phyloP scores from a whole-genome alignment of 1,140 invertebrate species.

The Bradynema listronoti region DNA sequence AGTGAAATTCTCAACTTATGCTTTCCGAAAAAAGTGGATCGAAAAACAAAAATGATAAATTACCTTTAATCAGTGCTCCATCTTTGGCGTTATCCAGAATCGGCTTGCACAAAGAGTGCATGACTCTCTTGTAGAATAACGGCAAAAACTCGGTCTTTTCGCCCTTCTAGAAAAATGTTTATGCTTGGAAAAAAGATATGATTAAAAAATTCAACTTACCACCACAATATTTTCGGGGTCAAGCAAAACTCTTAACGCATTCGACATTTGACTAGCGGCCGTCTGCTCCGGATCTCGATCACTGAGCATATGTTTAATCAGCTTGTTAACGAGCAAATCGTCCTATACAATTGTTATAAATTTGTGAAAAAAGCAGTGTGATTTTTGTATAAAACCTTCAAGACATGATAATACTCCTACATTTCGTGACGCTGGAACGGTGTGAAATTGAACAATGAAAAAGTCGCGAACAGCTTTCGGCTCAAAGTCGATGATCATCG shows the following conservation, averaged over 20 bases:
- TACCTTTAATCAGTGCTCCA: conserved; percentile 28
- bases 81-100: conserved; percentile 47
- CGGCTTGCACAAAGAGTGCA: conserved; percentile 64
- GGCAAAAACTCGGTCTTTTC: conserved; percentile 96
- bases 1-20: too few relatives aligned
- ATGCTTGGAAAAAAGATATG: neutral
- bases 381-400: neutral
- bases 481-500: conserved; percentile 94
- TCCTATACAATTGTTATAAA: conserved; percentile 65
- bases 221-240: conserved; percentile 96
- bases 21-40: neutral
- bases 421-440: conserved; percentile 38
- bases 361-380: too few relatives aligned
- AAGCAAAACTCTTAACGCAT: conserved; percentile 78
- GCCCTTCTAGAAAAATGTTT: conserved; percentile 65
- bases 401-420: conserved; percentile 11
- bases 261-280: conserved; percentile 65
- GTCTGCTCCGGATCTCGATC: conserved; percentile 75
- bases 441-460: conserved; percentile 59
- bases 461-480: conserved; percentile 94
- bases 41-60: neutral
- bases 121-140: conserved; percentile 97
- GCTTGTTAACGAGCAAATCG: conserved; percentile 87
- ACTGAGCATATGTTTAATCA: conserved; percentile 84
- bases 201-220: conserved; percentile 45